Evolutionary conservation across 2,113 vertebrate genomes (phyloP), one percentile per base, ranked within the genome.

Genomic region (Tursiops truncatus): DNA sequence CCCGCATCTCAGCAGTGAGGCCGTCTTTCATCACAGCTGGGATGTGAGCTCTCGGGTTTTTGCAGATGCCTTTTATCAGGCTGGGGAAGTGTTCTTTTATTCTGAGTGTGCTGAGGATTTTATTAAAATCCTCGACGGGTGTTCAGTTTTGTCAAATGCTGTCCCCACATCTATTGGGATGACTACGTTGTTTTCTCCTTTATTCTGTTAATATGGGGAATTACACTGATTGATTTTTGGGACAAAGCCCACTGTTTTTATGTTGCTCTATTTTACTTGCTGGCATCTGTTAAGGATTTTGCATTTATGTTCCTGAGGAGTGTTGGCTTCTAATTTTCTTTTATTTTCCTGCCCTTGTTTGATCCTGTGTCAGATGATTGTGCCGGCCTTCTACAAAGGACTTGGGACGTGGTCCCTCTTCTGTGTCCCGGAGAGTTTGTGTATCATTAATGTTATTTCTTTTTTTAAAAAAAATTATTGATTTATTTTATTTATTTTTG

Each of bases 381-480:
- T 47, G 15, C 62, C 83, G 8, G 56, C 15, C 63, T 89, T 28
- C 18, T 62, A 4, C 28, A 41, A 67, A 73, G 31, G 65, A n/a
- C 28, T 53, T 62, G 25, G 71, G 26, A 71, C 84, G 20, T 62
- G 15, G 31, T 84, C 21, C 47, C 31, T 36, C 56, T 20, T 56
- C 56, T 53, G 50, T 17, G 56, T 56, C 56, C 18, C 18, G 1
- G 56, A 20, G 56, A 20, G 5, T 56, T 8, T 56, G 56, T 56
- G 73, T 15, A 53, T 53, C 50, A 53, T 53, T 53, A 17, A 53
- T 53, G 50, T 53, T 53, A 53, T 17, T 53, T 4, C 44, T 44
- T 26, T 44, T 44, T 50, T 50, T 1, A 14, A 14, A 50, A 47
- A 50, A 4, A 2, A 17, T 17, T 2, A 1, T 5, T 1, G 0